Evolutionary conservation across 2,113 vertebrate species (phyloP).

Genomic region (Phyllopteryx taeniolatus): DNA sequence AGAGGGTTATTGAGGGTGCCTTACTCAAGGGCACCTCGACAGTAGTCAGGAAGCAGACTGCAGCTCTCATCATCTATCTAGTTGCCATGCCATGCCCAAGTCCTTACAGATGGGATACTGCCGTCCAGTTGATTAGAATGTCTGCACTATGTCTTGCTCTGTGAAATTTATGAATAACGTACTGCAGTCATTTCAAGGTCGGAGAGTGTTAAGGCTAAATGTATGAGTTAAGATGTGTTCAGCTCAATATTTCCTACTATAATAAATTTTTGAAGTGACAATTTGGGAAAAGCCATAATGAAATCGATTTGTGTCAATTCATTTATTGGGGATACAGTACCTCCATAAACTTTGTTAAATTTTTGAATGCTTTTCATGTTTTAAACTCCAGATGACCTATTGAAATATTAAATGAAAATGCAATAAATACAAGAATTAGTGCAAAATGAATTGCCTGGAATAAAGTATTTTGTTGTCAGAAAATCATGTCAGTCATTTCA

Average conservation of each 20-base stretch:
- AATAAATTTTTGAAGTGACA: not conserved
- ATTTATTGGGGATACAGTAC: not conserved
- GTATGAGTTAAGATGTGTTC: not conserved
- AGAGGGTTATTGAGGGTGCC: no score
- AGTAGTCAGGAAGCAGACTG: no score
- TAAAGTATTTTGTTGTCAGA: no score
- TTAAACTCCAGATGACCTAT: not conserved
- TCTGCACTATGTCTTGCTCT: not conserved
- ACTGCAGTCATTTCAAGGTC: not conserved
- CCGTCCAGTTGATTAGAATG: not conserved
- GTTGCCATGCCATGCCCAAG: no score
- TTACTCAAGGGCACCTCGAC: no score
- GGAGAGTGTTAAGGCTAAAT: not conserved
- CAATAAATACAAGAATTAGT: not conserved
- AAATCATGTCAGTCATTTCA: no score
- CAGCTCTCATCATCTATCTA: no score
- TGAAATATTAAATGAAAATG: not conserved
- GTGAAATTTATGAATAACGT: not conserved
- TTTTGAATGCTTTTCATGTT: not conserved
- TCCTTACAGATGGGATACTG: not conserved
- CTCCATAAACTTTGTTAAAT: not conserved
- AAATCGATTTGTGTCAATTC: not conserved
- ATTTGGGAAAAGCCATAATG: not conserved
- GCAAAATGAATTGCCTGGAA: no score
- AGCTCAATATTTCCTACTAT: not conserved